phyloP scores from a whole-genome alignment of 2,113 vertebrate genomes.

The Hemichromis elongatus region DNA sequence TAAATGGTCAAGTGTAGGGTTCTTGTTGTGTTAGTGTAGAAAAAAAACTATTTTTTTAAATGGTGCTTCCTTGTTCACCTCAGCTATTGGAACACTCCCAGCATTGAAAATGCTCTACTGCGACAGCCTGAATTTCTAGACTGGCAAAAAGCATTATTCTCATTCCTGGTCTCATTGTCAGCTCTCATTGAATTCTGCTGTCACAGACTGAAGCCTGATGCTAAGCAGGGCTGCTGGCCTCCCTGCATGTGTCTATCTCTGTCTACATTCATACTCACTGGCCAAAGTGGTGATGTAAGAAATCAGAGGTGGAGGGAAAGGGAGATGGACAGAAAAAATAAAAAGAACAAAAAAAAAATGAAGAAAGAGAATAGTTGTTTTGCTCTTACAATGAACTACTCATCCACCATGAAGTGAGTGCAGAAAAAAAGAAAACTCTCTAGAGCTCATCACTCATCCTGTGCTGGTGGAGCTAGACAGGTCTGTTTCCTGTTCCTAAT shows the following conservation, averaged over 20 bases:
- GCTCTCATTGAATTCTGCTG: slow-evolving; percentile 75
- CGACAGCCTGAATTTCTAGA: slow-evolving; percentile 72
- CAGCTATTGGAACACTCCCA: slow-evolving; percentile 43
- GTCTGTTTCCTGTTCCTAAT: slow-evolving; percentile 68
- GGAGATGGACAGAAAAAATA: slow-evolving; percentile 10
- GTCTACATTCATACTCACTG: slow-evolving; percentile 54
- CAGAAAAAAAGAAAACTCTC: slow-evolving; percentile 47
- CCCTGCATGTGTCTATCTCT: slow-evolving; percentile 70
- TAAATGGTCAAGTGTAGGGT: neutral
- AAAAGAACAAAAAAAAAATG: neutral
- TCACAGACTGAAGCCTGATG: slow-evolving; percentile 64
- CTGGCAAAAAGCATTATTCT: slow-evolving; percentile 79
- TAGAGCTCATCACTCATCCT: slow-evolving; percentile 70
- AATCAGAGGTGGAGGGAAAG: slow-evolving; percentile 45
- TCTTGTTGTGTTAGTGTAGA: neutral
- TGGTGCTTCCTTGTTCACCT: slow-evolving; percentile 51
- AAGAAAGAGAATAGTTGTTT: slow-evolving; percentile 37
- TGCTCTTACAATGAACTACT: slow-evolving; percentile 54
- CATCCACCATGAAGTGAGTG: slow-evolving; percentile 51
- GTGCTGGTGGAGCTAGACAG: slow-evolving; percentile 60
- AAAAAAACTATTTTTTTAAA: slow-evolving; percentile 31
- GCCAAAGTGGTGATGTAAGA: slow-evolving; percentile 49
- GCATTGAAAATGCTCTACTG: slow-evolving; percentile 61
- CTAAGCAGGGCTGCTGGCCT: slow-evolving; percentile 65
- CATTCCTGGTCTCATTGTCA: slow-evolving; percentile 74